Percentiles rank a stretch among this genome's conserved stretches.
Evolutionary conservation across 2,888 invertebrate genomes (phyloP).

Genomic region (Chrysolina haemoptera): DNA sequence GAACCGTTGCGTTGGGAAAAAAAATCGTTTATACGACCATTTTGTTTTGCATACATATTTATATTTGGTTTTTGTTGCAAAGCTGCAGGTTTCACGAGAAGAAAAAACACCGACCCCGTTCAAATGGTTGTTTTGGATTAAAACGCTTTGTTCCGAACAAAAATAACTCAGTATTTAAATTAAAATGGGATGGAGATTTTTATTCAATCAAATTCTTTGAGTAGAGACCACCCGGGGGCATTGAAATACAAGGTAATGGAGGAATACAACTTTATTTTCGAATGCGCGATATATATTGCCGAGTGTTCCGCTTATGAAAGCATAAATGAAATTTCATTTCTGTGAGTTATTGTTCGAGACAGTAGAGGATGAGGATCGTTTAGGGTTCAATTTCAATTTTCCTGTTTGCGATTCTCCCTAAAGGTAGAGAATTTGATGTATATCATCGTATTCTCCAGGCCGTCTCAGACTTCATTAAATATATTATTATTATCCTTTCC

Average conservation of each 20-base stretch:
- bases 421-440: constrained; percentile 23
- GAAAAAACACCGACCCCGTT: constrained; percentile 7
- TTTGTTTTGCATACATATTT: neutral
- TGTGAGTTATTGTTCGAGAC: constrained; percentile 40
- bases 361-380: constrained; percentile 37
- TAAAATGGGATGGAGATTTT: constrained; percentile 43
- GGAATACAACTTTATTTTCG: constrained; percentile 27
- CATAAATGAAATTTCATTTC: constrained; percentile 42
- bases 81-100: neutral
- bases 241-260: constrained; percentile 37
- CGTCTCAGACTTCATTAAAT: constrained; percentile 3
- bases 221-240: constrained; percentile 32
- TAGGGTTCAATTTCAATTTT: constrained; percentile 32
- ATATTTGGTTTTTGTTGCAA: neutral
- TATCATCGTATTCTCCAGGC: constrained; percentile 3
- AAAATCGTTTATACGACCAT: no score
- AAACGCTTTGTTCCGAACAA: constrained; percentile 22
- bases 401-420: constrained; percentile 24
- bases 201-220: constrained; percentile 45
- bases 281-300: constrained; percentile 22
- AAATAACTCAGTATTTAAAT: constrained; percentile 42
- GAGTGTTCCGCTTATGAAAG: constrained; percentile 25
- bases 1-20: no score
- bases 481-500: neutral
- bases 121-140: constrained; percentile 20